Base-by-base conservation (phyloP, 1,140 invertebrate genomes). In the Leptinotarsa texana region DNA sequence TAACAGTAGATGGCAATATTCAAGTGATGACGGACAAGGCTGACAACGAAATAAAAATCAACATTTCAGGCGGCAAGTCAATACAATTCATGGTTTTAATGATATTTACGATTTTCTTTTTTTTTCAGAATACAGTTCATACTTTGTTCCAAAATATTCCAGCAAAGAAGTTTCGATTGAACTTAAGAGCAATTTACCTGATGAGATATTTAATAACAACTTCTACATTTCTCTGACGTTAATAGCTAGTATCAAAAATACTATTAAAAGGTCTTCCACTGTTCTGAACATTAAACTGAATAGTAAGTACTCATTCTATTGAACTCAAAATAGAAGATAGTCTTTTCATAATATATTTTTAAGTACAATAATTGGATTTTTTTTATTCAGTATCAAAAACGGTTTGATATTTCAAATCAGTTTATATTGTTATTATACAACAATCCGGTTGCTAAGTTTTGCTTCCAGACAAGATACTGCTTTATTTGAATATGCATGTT, bases 241-340 rank as follows among this genome's bases (percentile, higher is more conserved):
- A 13, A 57, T 15, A 57, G 51, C n/a, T 17, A 18, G 51, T 17
- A 57, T 57, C 13, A 57, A 57, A 8, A 8, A 6, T 17, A 57
- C 51, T 57, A 15, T 0, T 15, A 15, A 57, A 18, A 57, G 15
- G 2, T 57, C 51, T n/a, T 57, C 17, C 4, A 17, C 51, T n/a
- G 51, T 57, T 57, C 51, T 57, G 51, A 57, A 57, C 51, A 57
- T 57, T 18, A 57, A 57, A 57, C 51, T 57, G 13, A 57, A 57
- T 17, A 57, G 51, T 57, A 18, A 57, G 51, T 57, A 17, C 4
- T 57, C 51, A n/a, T 57, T 33, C 33, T 33, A 33, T 33, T 11
- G 8, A 33, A 11, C 33, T 11, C 33, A 42, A 42, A 42, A 42
- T 42, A 42, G 8, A 42, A 11, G 11, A 11, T 42, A 2, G 33